phyloP scores from a whole-genome alignment of 1,140 invertebrate species.

The Fragariocoptes setiger region DNA sequence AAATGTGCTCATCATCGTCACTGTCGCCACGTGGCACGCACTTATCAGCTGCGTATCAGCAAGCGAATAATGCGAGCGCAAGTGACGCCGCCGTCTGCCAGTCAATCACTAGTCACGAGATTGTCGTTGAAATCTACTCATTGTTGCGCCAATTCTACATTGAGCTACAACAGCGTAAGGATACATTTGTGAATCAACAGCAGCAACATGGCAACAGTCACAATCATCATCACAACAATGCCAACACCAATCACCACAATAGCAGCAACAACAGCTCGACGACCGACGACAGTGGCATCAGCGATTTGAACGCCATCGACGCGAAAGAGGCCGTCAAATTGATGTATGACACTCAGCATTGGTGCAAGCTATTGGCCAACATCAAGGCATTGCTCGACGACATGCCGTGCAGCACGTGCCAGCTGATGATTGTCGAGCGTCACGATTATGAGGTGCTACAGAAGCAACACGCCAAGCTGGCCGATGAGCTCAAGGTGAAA shows the following conservation, averaged over 20 bases:
- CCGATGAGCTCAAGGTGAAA: slow-evolving; percentile 41
- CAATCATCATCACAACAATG: too few relatives aligned
- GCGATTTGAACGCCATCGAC: too few relatives aligned
- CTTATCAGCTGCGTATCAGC: too few relatives aligned
- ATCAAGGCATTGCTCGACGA: background rate
- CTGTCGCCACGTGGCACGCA: too few relatives aligned
- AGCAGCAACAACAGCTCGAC: background rate
- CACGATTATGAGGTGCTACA: slow-evolving; percentile 4
- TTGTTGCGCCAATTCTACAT: background rate
- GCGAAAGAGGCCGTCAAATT: too few relatives aligned
- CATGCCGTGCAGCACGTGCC: slow-evolving; percentile 11
- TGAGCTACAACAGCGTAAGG: background rate
- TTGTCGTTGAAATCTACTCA: background rate
- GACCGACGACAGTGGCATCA: background rate
- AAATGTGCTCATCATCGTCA: slow-evolving; percentile 16
- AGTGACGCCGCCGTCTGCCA: too few relatives aligned
- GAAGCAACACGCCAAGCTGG: slow-evolving; percentile 30
- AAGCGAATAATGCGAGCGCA: too few relatives aligned
- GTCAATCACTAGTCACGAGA: too few relatives aligned
- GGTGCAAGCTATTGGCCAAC: background rate
- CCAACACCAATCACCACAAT: background rate
- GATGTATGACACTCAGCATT: too few relatives aligned
- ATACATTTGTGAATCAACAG: background rate
- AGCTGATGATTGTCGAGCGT: slow-evolving; percentile 4
- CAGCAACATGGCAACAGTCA: too few relatives aligned